These are phyloP conservation scores for Molossus molossus DNA, from an alignment of 2,797 vertebrate species.

Conservation along the genomic window DNA sequence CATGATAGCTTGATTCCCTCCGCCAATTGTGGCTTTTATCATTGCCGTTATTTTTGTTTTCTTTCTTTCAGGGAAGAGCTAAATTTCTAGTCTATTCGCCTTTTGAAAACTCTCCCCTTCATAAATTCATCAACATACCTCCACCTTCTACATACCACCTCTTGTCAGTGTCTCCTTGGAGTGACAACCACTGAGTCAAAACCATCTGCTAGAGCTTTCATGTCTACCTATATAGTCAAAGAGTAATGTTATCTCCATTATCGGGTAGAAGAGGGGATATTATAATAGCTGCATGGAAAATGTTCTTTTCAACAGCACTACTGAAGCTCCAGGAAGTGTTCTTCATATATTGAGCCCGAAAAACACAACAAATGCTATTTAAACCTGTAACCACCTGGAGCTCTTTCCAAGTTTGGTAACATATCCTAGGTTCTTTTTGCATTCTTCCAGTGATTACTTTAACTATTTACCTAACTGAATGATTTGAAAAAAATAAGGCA, in stretches of 20 bases:
- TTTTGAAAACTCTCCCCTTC: conserved; percentile 23
- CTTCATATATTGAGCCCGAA: neutral
- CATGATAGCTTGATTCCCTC: neutral
- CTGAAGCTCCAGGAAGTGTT: neutral
- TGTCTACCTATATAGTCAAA: conserved; percentile 11
- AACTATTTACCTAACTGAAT: neutral
- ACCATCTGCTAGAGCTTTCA: conserved; percentile 58
- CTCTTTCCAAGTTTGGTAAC: neutral
- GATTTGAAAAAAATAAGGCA: neutral
- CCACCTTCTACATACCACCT: conserved; percentile 35
- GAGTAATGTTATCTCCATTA: neutral
- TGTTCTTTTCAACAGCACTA: neutral
- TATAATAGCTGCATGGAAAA: neutral
- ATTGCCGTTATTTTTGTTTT: conserved; percentile 51
- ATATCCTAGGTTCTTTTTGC: neutral
- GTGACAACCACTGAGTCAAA: conserved; percentile 47
- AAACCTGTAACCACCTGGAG: neutral
- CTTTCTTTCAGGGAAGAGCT: conserved; percentile 36
- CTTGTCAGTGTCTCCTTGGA: neutral
- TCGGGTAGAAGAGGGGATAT: neutral
- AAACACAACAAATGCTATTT: neutral
- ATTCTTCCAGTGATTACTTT: neutral
- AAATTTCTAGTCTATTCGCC: neutral
- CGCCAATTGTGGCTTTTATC: neutral
- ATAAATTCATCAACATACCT: conserved; percentile 16